Evolutionary conservation across 2,113 vertebrate species (phyloP).

Genomic region (Takifugu bimaculatus): DNA sequence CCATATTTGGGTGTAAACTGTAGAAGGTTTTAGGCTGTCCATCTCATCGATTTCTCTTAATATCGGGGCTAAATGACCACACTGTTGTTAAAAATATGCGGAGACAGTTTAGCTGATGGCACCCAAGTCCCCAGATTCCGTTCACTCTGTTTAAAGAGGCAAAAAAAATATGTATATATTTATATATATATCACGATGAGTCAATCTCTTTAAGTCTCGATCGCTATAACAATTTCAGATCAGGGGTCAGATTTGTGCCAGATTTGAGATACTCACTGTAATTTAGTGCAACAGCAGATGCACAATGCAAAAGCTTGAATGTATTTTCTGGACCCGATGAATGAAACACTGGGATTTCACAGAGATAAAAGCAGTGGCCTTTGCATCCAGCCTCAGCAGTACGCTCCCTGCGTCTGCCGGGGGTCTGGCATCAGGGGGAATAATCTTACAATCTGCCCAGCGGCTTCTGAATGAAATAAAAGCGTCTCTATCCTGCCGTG

Average conservation of each 20-base stretch:
- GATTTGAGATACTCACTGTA: not conserved
- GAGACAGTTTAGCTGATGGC: no score
- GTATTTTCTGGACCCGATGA: slow-evolving; percentile 4
- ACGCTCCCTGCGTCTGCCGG: slow-evolving; percentile 31
- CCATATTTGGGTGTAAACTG: not conserved
- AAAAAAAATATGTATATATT: no score
- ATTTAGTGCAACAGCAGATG: not conserved
- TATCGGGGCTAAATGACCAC: no score
- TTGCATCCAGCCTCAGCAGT: slow-evolving; percentile 4
- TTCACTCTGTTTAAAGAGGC: no score
- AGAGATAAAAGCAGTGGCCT: slow-evolving; percentile 15
- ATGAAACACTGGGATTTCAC: slow-evolving; percentile 20
- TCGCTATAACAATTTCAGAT: no score
- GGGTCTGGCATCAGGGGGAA: slow-evolving; percentile 23
- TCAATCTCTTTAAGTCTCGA: no score
- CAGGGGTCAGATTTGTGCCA: no score
- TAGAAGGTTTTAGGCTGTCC: no score
- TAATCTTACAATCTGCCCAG: slow-evolving; percentile 31
- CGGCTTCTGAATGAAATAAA: slow-evolving; percentile 30
- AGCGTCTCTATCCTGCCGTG: not conserved
- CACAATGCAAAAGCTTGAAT: slow-evolving; percentile 1
- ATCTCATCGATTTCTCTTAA: no score
- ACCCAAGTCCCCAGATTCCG: no score
- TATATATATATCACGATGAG: no score
- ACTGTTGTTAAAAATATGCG: no score